A percentile compares a stretch with the other conserved stretches of the same genome.
Conservation (phyloP, 1,140 invertebrate species). For the Drosophila ogumai region DNA sequence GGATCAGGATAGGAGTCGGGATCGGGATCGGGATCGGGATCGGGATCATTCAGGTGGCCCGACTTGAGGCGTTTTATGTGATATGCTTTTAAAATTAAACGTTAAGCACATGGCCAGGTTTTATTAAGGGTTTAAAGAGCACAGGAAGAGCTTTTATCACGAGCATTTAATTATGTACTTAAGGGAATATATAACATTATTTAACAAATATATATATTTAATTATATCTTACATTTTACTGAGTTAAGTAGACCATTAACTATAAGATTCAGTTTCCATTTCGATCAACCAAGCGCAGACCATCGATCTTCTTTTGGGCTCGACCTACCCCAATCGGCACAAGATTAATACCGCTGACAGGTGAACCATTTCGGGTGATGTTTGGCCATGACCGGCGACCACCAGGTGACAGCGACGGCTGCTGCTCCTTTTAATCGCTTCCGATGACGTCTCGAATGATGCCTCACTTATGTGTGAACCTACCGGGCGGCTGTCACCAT, state of each 20-base stretch:
- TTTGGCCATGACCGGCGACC: slow-evolving; percentile 51
- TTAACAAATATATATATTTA: background rate
- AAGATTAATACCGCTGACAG: slow-evolving; percentile 60
- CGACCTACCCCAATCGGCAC: slow-evolving; percentile 24
- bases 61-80: slow-evolving; percentile 38
- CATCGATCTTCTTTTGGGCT: background rate
- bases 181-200: background rate
- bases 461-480: slow-evolving; percentile 83
- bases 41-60: slow-evolving; percentile 18
- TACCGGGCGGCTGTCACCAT: slow-evolving; percentile 76
- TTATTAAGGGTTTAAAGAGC: slow-evolving; percentile 59
- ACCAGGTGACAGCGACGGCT: slow-evolving; percentile 67
- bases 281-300: background rate
- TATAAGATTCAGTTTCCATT: background rate
- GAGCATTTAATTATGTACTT: slow-evolving; percentile 5
- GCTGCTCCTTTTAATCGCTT: slow-evolving; percentile 75
- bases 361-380: slow-evolving; percentile 52
- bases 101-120: slow-evolving; percentile 55
- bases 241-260: slow-evolving; percentile 5
- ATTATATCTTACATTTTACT: too few species aligned
- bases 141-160: slow-evolving; percentile 13
- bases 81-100: slow-evolving; percentile 63
- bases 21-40: slow-evolving; percentile 5
- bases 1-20: background rate
- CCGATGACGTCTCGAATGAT: slow-evolving; percentile 79